Percentiles rank a stretch among this genome's conserved stretches.
Conservation (phyloP, 2,113 vertebrate species). For the Canis aureus region DNA sequence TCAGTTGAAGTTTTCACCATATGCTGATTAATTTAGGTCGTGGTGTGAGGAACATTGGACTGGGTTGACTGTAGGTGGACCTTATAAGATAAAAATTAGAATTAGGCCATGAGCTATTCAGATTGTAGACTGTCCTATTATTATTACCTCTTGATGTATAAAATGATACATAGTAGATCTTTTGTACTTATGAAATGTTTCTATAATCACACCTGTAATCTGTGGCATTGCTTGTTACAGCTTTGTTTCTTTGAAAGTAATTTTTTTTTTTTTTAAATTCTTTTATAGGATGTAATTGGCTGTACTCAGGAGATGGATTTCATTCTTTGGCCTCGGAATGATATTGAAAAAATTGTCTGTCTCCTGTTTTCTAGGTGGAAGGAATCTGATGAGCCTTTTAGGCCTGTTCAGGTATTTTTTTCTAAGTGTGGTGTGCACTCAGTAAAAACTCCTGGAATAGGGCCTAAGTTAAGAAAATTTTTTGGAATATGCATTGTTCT, state of each 20-base stretch:
- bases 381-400: slow-evolving; percentile 97
- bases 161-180: not conserved
- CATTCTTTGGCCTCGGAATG: slow-evolving; percentile 99
- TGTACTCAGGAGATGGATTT: slow-evolving; percentile 99
- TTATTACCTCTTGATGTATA: not conserved
- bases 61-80: not conserved
- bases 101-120: not conserved
- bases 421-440: not conserved
- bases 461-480: not conserved
- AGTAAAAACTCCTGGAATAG: not conserved
- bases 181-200: not conserved
- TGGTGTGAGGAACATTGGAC: not conserved
- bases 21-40: not conserved
- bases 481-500: not conserved
- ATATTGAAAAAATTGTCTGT: slow-evolving; percentile 99
- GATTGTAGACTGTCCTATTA: not conserved
- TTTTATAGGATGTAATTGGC: slow-evolving; percentile 96
- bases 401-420: slow-evolving; percentile 96
- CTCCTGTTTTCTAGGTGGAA: slow-evolving; percentile 99
- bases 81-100: not conserved
- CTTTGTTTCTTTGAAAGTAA: not conserved
- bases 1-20: not conserved
- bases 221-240: not conserved
- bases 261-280: not conserved
- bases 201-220: not conserved